phyloP scores from a whole-genome alignment of 2,113 vertebrate species.

The Hemiscyllium ocellatum region DNA sequence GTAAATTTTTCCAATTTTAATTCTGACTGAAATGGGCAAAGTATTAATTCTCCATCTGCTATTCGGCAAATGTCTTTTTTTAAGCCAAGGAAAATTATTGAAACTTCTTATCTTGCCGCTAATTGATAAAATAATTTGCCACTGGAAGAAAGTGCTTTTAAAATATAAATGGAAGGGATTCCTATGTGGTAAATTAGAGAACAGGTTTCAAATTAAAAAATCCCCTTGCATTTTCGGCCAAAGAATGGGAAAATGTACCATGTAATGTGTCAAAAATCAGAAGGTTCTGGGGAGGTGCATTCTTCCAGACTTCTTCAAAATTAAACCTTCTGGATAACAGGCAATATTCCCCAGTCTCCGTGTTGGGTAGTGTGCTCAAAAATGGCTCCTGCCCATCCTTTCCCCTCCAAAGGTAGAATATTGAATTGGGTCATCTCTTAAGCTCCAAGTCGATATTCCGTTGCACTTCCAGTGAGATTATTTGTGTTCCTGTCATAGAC shows the following conservation, averaged over 20 bases:
- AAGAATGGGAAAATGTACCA: neutral
- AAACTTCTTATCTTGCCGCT: neutral
- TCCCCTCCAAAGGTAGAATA: neutral
- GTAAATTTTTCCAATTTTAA: neutral
- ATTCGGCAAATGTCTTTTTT: neutral
- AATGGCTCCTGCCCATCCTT: neutral
- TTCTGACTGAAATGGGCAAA: neutral
- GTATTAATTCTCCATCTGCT: neutral
- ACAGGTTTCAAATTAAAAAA: neutral
- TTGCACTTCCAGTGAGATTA: neutral
- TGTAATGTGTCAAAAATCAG: neutral
- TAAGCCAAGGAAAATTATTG: neutral
- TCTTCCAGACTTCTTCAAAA: neutral
- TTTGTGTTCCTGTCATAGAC: neutral
- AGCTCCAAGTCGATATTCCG: neutral
- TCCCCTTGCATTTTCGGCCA: neutral
- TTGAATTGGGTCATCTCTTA: neutral
- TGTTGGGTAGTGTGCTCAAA: neutral
- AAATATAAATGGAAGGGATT: neutral
- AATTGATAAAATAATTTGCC: neutral
- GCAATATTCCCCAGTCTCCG: neutral
- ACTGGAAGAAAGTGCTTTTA: neutral
- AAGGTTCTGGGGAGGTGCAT: neutral
- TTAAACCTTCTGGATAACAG: neutral
- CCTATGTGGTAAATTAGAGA: neutral